These are phyloP conservation scores for Athalia cordata DNA, from an alignment of 2,888 invertebrate species.

Conservation along the genomic window DNA sequence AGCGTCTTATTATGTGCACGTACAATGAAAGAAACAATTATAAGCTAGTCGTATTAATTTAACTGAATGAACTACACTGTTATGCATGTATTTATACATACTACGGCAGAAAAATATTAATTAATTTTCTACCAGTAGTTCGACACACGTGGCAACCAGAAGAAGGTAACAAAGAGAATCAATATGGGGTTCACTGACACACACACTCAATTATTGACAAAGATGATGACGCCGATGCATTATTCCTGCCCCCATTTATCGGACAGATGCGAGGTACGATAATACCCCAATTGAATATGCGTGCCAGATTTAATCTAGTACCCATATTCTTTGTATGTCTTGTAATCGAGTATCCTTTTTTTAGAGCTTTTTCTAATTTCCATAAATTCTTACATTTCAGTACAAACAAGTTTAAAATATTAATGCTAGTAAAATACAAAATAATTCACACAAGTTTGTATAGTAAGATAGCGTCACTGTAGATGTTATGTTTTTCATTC, in stretches of 20 bases:
- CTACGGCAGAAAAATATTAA: background rate
- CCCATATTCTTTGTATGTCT: background rate
- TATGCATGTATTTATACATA: background rate
- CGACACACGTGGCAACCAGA: slow-evolving; percentile 12
- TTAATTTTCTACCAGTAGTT: slow-evolving; percentile 17
- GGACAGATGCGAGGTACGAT: background rate
- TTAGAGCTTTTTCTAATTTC: too few relatives aligned
- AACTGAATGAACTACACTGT: background rate
- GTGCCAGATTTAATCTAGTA: background rate
- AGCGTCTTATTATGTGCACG: background rate
- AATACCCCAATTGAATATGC: background rate
- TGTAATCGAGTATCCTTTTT: background rate
- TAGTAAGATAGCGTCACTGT: background rate
- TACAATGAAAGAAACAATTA: background rate
- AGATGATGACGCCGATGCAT: slow-evolving; percentile 21
- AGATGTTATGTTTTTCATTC: background rate
- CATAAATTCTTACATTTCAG: too few relatives aligned
- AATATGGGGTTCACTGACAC: slow-evolving; percentile 58
- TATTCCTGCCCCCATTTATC: slow-evolving; percentile 20
- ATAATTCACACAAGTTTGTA: background rate
- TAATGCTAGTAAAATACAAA: background rate
- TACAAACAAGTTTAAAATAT: too few relatives aligned
- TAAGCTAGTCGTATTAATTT: background rate
- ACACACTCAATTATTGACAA: slow-evolving; percentile 54
- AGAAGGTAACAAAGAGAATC: slow-evolving; percentile 49